phyloP scores from a whole-genome alignment of 2,797 vertebrate species.

The Gymnoscopelus microlampas region DNA sequence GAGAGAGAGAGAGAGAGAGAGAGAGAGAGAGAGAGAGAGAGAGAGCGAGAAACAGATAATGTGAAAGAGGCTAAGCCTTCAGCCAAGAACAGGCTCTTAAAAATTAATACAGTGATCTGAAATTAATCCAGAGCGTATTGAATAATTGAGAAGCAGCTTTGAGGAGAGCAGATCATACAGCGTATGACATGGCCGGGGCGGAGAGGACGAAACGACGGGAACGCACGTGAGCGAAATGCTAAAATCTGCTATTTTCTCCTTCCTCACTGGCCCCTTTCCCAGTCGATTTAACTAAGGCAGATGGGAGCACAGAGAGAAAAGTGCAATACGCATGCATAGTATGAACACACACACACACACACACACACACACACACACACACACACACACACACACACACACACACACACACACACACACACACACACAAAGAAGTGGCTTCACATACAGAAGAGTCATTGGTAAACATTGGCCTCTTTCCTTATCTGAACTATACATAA shows the following conservation, averaged over 20 bases:
- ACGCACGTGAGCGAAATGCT: conserved; percentile 26
- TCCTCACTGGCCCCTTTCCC: conserved; percentile 10
- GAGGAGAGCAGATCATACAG: conserved; percentile 62
- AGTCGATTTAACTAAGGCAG: conserved; percentile 2
- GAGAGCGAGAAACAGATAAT: conserved; percentile 46
- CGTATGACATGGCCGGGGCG: conserved; percentile 48
- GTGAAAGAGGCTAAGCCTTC: conserved; percentile 59
- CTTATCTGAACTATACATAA: not conserved
- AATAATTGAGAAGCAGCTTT: conserved; percentile 77
- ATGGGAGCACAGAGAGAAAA: not conserved
- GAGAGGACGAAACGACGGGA: conserved; percentile 28
- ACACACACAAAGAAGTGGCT: conserved; percentile 1
- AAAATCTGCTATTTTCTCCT: conserved; percentile 25
- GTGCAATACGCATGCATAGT: not conserved
- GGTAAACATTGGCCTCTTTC: conserved; percentile 4
- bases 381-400: conserved; percentile 22
- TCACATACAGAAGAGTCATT: not conserved
- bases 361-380: conserved; percentile 15
- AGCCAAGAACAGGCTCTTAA: conserved; percentile 75
- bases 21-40: conserved; percentile 36
- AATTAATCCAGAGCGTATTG: conserved; percentile 73
- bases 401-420: not conserved
- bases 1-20: conserved; percentile 5
- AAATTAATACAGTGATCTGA: conserved; percentile 78
- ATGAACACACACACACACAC: conserved; percentile 13